A percentile compares a stretch with the other conserved stretches of the same genome.
These are phyloP conservation scores for Maniola hyperantus DNA, from an alignment of 2,888 invertebrate genomes.

Conservation along the genomic window DNA sequence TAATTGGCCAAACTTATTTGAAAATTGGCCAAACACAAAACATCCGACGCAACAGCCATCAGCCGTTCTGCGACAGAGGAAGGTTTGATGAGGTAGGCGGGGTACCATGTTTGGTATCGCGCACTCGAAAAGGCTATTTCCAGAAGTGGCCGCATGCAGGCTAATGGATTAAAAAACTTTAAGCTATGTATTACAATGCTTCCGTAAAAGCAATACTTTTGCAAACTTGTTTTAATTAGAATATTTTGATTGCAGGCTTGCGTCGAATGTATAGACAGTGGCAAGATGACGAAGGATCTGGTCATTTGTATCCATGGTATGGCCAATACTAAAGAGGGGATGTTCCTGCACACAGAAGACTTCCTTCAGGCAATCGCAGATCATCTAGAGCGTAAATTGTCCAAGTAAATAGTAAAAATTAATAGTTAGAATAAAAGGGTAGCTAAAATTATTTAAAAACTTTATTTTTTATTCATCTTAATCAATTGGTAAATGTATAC, in stretches of 20 bases:
- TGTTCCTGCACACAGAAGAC: constrained; percentile 93
- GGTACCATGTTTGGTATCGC: no score
- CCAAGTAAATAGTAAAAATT: constrained; percentile 47
- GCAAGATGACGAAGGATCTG: constrained; percentile 94
- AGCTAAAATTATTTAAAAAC: constrained; percentile 16
- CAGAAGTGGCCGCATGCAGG: no score
- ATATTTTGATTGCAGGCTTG: constrained; percentile 82
- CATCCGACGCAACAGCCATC: no score
- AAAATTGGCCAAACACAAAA: no score
- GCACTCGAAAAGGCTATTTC: no score
- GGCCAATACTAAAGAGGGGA: constrained; percentile 90
- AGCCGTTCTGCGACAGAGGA: no score
- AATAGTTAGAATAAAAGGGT: constrained; percentile 10
- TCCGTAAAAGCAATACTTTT: no score
- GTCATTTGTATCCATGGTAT: constrained; percentile 93
- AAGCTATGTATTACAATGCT: no score
- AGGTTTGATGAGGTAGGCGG: no score
- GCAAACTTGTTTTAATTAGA: neutral
- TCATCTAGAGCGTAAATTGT: constrained; percentile 83
- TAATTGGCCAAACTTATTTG: no score
- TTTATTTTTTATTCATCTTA: neutral
- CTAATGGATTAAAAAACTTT: no score
- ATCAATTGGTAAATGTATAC: neutral
- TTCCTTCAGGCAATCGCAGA: constrained; percentile 92
- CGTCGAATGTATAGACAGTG: constrained; percentile 90